Evolutionary conservation across 2,113 vertebrate genomes (phyloP), one percentile per base, ranked within the genome.

Genomic region (Thunnus maccoyii): DNA sequence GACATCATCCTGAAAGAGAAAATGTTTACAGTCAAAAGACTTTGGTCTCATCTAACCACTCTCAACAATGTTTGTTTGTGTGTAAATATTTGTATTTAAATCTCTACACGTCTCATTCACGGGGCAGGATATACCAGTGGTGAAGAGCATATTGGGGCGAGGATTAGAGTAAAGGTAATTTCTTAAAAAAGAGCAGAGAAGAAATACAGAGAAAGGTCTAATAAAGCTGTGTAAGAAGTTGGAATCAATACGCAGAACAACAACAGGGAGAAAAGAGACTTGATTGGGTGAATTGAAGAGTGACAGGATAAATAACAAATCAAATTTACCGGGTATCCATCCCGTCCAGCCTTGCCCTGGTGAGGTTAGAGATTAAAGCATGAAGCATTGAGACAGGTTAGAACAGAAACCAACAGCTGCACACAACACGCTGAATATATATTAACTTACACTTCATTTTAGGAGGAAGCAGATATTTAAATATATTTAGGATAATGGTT

Each of bases 241-340:
- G 7, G 6, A 75, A 83, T 6, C 47, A 63, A 75, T 18, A 30
- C 12, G 50, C 44, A 76, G 13, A 65, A 0, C 63, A 63, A 11
- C 3, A 32, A 8, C 2, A 51, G 32, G 14, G 6, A n/a, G 64
- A 80, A 73, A 1, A 62, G 75, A 69, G 36, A 41, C 4, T 5
- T 57, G 44, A 89, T 80, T 78, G 72, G 76, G 48, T 87, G 36
- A 85, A 54, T 41, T 41, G 77, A 91, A 85, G 48, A 88, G 84
- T 83, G 87, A 90, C 20, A 91, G 78, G 73, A 78, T 87, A 84
- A 86, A 89, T 80, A 91, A 84, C 56, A 87, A 90, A 76, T 84
- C 30, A 85, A 92, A 96, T 96, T 99, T 99, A 99, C 98, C 97
- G 98, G 98, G 92, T 98, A 99, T 95, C 98, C 98, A 92, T 99